A percentile compares a stretch with the other conserved stretches of the same genome.
phyloP scores from a whole-genome alignment of 2,797 vertebrate genomes.

The Phoebastria nigripes region DNA sequence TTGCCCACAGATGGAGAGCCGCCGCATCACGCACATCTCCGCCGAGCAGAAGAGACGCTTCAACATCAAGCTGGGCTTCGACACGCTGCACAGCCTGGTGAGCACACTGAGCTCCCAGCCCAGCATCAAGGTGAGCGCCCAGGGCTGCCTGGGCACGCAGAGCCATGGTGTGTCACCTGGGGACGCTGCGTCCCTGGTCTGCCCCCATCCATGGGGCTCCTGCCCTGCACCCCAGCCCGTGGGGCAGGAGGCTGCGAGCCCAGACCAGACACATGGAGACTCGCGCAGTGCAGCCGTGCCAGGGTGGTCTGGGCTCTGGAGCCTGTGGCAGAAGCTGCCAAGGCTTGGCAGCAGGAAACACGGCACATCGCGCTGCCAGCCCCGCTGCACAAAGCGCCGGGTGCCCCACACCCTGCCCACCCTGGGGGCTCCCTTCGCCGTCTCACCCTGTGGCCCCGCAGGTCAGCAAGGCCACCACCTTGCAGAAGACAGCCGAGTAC shows the following conservation, averaged over 20 bases:
- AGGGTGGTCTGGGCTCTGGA: neutral
- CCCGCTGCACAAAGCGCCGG: fast-evolving
- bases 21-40: conserved; percentile 94
- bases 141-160: neutral
- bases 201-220: neutral
- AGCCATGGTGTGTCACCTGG: fast-evolving
- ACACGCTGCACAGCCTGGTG: conserved; percentile 91
- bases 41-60: conserved; percentile 97
- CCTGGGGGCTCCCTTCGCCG: fast-evolving
- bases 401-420: neutral
- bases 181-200: fast-evolving
- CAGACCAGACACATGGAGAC: neutral
- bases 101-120: conserved; percentile 90
- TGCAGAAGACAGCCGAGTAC: conserved; percentile 96
- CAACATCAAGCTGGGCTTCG: conserved; percentile 97
- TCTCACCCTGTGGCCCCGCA: conserved; percentile 15
- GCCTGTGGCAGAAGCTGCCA: neutral
- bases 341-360: neutral
- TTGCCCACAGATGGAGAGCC: conserved; percentile 80
- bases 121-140: conserved; percentile 86
- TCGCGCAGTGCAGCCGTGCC: fast-evolving
- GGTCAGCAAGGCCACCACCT: conserved; percentile 95
- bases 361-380: fast-evolving
- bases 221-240: neutral
- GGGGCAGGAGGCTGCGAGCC: neutral